Evolutionary conservation across 1,140 invertebrate genomes (phyloP).

Genomic region (Thaumatotibia leucotreta): DNA sequence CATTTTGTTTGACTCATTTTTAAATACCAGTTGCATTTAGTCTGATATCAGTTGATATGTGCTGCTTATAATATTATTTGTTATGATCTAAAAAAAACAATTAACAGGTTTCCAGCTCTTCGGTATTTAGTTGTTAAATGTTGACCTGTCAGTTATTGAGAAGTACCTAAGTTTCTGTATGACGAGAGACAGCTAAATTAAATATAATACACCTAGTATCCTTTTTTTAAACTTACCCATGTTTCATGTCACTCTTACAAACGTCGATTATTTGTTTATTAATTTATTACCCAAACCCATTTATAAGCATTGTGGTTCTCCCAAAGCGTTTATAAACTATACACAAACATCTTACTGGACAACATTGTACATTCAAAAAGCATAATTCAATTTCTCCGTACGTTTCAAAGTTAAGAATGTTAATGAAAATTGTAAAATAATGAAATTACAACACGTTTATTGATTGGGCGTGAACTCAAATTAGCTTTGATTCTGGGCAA

Average conservation of each 20-base stretch:
- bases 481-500: slow-evolving; percentile 39
- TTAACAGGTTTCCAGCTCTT: not conserved
- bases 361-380: not conserved
- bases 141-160: slow-evolving; percentile 57
- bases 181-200: slow-evolving; percentile 61
- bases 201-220: slow-evolving; percentile 39
- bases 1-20: too few species aligned
- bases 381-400: not conserved
- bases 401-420: not conserved
- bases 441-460: slow-evolving; percentile 47
- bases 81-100: too few species aligned
- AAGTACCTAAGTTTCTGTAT: slow-evolving; percentile 56
- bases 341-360: not conserved
- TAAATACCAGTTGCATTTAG: too few species aligned
- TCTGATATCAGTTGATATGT: too few species aligned
- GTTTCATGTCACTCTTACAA: not conserved
- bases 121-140: not conserved
- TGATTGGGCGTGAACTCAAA: slow-evolving; percentile 57
- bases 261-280: too few species aligned
- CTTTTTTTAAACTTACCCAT: slow-evolving; percentile 11
- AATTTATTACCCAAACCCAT: too few species aligned
- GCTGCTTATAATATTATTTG: too few species aligned
- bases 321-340: too few species aligned
- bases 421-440: not conserved
- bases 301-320: too few species aligned